Evolutionary conservation across 1,140 invertebrate genomes (phyloP).

Genomic region (Meloidogyne floridensis): DNA sequence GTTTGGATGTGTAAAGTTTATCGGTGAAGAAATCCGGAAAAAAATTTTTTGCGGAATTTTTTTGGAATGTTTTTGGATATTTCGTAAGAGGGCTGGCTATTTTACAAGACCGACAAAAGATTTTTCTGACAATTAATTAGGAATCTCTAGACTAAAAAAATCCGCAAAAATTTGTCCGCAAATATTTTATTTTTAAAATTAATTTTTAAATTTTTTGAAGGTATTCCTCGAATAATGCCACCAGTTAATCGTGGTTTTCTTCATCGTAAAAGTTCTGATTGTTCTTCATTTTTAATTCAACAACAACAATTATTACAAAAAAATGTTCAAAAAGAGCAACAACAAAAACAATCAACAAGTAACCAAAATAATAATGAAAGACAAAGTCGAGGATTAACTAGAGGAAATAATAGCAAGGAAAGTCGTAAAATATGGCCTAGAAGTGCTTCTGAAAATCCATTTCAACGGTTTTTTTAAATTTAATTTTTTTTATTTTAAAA

Average conservation of each 20-base stretch:
- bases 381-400: background rate
- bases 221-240: background rate
- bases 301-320: background rate
- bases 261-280: conserved; percentile 1
- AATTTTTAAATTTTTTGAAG: background rate
- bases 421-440: conserved; percentile 4
- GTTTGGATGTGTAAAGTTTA: too few species aligned
- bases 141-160: too few species aligned
- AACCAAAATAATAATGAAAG: background rate
- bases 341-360: background rate
- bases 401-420: background rate
- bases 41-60: too few species aligned
- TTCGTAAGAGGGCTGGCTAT: too few species aligned
- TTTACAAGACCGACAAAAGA: too few species aligned
- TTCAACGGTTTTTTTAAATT: background rate
- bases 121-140: too few species aligned
- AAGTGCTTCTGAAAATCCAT: background rate
- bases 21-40: too few species aligned
- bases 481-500: background rate
- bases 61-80: too few species aligned
- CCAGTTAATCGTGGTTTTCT: conserved; percentile 6
- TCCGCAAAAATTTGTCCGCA: background rate
- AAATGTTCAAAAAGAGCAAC: background rate
- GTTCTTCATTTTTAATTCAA: background rate
- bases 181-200: background rate